Base-by-base conservation (phyloP, 2,113 vertebrate species). In the Cavia porcellus region DNA sequence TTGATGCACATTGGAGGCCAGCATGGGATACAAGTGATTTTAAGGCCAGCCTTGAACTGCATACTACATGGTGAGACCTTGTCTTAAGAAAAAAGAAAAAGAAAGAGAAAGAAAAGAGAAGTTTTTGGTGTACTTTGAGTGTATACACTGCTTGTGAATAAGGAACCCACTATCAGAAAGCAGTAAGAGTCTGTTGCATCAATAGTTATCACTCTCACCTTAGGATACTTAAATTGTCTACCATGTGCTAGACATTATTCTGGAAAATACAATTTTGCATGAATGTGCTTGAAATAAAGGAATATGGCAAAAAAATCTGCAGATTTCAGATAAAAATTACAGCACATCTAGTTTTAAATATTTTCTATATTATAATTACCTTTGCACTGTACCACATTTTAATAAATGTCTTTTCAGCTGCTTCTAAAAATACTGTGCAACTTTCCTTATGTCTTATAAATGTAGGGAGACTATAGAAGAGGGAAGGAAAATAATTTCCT, bases 401-500 rank as follows among this genome's bases (percentile, higher is more conserved):
- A 96, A 89, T 42, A 80, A 87, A 82, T n/a, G 75, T 12, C 90
- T 74, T 86, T 93, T 97, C 68, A 66, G 17, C 82, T 94, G 70
- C 92, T 95, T 88, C 93, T 50, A 94, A 81, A 88, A 90, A 77
- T 93, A 86, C 72, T 75, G 28, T 96, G 42, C 45, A 94, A 85
- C 52, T 92, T 94, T 85, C 47, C 52, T 94, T 94, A 86, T 3
- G 52, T 86, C 74, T 90, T 96, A 6, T 84, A 96, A 93, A 64
- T 77, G 15, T 89, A 77, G 70, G 62, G n/a, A 96, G 32, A 75
- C 62, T 84, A 55, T 88, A 9, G 52, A 68, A 90, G 68, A 80
- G 88, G 81, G 38, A 95, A 83, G 2, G 74, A 89, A 95, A 96
- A 90, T 96, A 96, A 95, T 96, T 89, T 96, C 57, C 62, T 94